Evolutionary conservation across 2,888 invertebrate genomes (phyloP).

Genomic region (Pristionchus mayeri): DNA sequence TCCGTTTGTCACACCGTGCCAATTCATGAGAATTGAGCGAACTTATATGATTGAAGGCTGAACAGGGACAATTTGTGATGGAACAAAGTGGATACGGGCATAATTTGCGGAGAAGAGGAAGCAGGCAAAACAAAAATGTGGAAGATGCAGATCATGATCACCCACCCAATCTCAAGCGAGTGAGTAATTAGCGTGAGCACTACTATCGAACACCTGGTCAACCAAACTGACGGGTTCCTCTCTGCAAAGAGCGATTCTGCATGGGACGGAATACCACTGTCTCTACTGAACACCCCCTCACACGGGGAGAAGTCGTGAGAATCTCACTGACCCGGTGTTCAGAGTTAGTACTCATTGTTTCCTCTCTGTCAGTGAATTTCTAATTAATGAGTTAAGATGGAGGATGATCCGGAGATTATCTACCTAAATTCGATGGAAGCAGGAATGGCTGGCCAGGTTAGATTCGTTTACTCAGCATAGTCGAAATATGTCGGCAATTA

Average conservation of each 20-base stretch:
- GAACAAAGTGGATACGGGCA: neutral
- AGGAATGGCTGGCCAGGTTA: neutral
- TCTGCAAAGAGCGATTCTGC: too few relatives aligned
- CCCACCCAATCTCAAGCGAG: conserved; percentile 31
- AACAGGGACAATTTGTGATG: neutral
- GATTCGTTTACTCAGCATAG: neutral
- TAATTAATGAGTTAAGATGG: neutral
- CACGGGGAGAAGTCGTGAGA: too few relatives aligned
- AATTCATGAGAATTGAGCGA: too few relatives aligned
- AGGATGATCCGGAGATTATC: neutral
- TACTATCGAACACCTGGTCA: too few relatives aligned
- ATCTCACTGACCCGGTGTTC: too few relatives aligned
- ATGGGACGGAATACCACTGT: too few relatives aligned
- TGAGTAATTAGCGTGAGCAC: neutral
- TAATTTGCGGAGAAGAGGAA: neutral
- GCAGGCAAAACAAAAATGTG: neutral
- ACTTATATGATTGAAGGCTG: neutral
- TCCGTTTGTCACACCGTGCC: too few relatives aligned
- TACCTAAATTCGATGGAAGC: conserved; percentile 14
- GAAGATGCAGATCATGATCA: neutral
- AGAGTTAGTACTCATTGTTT: too few relatives aligned
- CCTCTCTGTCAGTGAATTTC: too few relatives aligned
- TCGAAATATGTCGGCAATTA: too few relatives aligned
- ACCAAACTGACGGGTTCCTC: too few relatives aligned
- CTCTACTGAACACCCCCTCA: too few relatives aligned